Evolutionary conservation across 2,113 vertebrate genomes (phyloP).

Genomic region (Ceyx melanurus): DNA sequence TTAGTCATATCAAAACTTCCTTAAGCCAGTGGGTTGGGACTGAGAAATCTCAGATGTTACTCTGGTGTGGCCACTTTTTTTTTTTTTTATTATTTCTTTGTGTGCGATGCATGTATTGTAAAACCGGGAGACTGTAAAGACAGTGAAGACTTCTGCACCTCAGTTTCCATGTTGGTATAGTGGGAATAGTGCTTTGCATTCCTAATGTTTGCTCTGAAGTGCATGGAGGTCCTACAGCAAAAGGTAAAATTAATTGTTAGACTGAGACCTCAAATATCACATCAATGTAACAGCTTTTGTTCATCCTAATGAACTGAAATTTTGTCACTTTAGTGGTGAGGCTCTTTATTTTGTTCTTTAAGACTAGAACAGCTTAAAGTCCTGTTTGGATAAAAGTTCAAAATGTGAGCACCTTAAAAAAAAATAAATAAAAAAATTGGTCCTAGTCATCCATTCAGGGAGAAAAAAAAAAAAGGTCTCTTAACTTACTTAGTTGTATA

Average conservation of each 20-base stretch:
- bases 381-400: neutral
- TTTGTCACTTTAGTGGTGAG: neutral
- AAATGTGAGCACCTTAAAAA: neutral
- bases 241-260: neutral
- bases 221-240: neutral
- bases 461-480: neutral
- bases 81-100: neutral
- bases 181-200: neutral
- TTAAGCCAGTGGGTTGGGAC: neutral
- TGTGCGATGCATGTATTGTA: neutral
- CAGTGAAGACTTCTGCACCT: neutral
- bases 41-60: slow-evolving; percentile 11
- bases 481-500: neutral
- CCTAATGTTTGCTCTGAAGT: neutral
- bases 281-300: too few relatives aligned
- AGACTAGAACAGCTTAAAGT: neutral
- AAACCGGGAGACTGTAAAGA: neutral
- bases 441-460: neutral
- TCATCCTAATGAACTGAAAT: neutral
- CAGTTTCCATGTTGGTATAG: neutral
- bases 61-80: neutral
- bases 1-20: neutral
- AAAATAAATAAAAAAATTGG: neutral
- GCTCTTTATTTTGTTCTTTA: neutral
- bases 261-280: neutral